Evolutionary conservation across 2,113 vertebrate genomes (phyloP), one percentile per base, ranked within the genome.

Genomic region (Neolamprologus hecqui): DNA sequence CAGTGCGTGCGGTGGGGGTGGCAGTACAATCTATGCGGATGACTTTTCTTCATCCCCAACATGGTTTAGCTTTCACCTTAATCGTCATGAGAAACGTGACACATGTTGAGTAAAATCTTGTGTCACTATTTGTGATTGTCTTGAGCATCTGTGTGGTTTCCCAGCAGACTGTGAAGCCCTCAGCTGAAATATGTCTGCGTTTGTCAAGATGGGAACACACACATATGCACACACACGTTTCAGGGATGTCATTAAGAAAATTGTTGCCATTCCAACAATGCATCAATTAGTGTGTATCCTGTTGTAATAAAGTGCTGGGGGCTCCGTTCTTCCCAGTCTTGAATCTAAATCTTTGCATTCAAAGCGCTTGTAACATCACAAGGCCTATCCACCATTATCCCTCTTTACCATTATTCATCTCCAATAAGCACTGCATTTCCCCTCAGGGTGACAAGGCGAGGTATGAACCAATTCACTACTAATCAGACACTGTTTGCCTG

Each of bases 401-500:
- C 85, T 92, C 89, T 93, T 94, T 92, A 91, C 81, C 87, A 84
- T 90, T 89, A 90, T 94, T 92, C 92, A 87, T 92, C 85, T 91
- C 82, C 86, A 89, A 84, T 90, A 92, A 93, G 93, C 93, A 33
- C 79, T 2, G 79, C 83, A 79, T 83, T 86, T 89, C 84, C 93
- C 94, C 93, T 93, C 86, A 33, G 93, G 95, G 95, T 85, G 79
- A 93, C 93, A 92, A 80, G 90, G 70, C 54, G n/a, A 84, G 79
- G 82, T 92, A 86, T 90, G 88, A 83, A 91, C 93, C 92, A 88
- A 87, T 94, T 89, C 92, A 88, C 35, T 57, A 88, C 93, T 94
- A 94, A 95, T 95, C 92, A 94, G 88, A 89, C 89, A 79, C 86
- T 90, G 88, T 92, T 94, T 93, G 92, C 86, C 93, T 92, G 81